phyloP scores from a whole-genome alignment of 2,888 invertebrate species.

The Sinohyriopsis cumingii region DNA sequence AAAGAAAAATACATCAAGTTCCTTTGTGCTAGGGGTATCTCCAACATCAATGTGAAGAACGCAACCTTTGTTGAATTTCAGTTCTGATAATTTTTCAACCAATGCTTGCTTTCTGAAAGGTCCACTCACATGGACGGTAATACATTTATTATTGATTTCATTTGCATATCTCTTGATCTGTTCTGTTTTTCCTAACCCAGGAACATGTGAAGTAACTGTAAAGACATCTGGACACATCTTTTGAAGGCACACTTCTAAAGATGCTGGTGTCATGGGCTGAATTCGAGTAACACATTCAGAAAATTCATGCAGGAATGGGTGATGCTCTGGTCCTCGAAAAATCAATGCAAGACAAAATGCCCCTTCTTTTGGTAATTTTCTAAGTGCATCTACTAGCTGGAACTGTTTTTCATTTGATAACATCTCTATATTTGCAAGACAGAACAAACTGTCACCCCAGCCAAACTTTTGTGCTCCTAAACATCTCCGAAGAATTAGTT shows the following conservation, averaged over 20 bases:
- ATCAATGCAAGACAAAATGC: slow-evolving; percentile 32
- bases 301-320: slow-evolving; percentile 40
- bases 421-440: slow-evolving; percentile 45
- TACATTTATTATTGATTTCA: slow-evolving; percentile 8
- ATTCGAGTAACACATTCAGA: slow-evolving; percentile 15
- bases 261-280: slow-evolving; percentile 19
- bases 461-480: slow-evolving; percentile 10
- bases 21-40: slow-evolving; percentile 23
- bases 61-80: slow-evolving; percentile 20
- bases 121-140: slow-evolving; percentile 46
- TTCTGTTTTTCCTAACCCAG: slow-evolving; percentile 47
- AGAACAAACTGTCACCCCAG: slow-evolving; percentile 20
- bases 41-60: slow-evolving; percentile 48
- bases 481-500: slow-evolving; percentile 38
- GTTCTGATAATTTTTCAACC: slow-evolving; percentile 19
- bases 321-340: slow-evolving; percentile 40
- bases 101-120: slow-evolving; percentile 21
- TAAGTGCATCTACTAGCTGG: slow-evolving; percentile 32
- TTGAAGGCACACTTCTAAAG: slow-evolving; percentile 11
- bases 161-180: slow-evolving; percentile 23
- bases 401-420: slow-evolving; percentile 42
- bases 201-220: slow-evolving; percentile 36
- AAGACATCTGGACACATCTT: slow-evolving; percentile 23
- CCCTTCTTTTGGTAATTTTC: slow-evolving; percentile 6
- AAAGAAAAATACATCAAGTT: slow-evolving; percentile 45